Percentiles rank a stretch among this genome's conserved stretches.
Evolutionary conservation across 1,140 invertebrate genomes (phyloP).

Genomic region (Amphibalanus amphitrite): DNA sequence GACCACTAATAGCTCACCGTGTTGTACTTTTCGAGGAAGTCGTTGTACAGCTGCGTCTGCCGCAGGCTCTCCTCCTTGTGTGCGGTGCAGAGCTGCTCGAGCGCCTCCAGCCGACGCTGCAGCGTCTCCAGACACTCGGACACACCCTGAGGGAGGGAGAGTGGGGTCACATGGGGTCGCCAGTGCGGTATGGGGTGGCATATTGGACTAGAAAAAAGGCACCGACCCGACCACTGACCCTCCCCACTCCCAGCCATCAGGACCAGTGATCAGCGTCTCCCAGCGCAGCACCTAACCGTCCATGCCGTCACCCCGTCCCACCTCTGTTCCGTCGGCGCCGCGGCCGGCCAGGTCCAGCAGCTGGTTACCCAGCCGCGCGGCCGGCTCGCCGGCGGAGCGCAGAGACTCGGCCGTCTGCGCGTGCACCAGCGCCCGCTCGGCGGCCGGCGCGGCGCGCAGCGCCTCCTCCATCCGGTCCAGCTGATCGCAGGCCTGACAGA

Average conservation of each 20-base stretch:
- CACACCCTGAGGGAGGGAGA: slow-evolving; percentile 32
- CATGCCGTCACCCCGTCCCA: too few relatives aligned
- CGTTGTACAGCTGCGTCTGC: slow-evolving; percentile 42
- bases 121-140: slow-evolving; percentile 48
- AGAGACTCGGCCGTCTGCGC: not conserved
- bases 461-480: not conserved
- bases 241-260: too few relatives aligned
- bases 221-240: too few relatives aligned
- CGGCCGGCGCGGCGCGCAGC: not conserved
- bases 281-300: too few relatives aligned
- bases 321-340: not conserved
- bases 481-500: not conserved
- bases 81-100: slow-evolving; percentile 46
- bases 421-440: not conserved
- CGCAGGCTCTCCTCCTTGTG: slow-evolving; percentile 52
- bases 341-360: not conserved
- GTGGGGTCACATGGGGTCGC: not conserved
- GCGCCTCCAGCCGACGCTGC: slow-evolving; percentile 47
- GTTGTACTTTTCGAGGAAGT: slow-evolving; percentile 51
- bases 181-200: too few relatives aligned
- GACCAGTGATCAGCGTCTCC: too few relatives aligned
- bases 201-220: too few relatives aligned
- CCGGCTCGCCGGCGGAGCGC: not conserved
- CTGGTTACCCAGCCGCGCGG: not conserved
- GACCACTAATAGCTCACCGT: too few relatives aligned